Evolutionary conservation across 2,888 invertebrate species (phyloP).

Genomic region (Aspidiotus destructor): DNA sequence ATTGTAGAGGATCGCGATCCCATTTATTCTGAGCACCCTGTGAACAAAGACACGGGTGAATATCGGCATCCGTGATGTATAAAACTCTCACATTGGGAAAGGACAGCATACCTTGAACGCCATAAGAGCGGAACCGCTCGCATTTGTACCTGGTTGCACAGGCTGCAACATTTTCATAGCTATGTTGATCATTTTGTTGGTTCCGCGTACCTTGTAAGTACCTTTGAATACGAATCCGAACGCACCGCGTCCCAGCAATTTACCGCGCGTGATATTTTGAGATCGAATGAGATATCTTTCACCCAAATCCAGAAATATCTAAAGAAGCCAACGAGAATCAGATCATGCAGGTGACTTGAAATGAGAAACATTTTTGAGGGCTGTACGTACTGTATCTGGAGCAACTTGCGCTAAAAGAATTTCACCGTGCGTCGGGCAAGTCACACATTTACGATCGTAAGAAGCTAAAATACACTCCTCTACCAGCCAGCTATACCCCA

Average conservation of each 20-base stretch:
- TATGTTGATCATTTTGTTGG: conserved; percentile 54
- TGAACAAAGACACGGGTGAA: conserved; percentile 8
- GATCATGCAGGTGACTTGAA: conserved; percentile 10
- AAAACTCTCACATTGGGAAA: not conserved
- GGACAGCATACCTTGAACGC: conserved; percentile 46
- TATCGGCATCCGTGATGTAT: not conserved
- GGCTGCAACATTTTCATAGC: conserved; percentile 96
- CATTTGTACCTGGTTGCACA: conserved; percentile 69
- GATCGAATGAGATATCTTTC: conserved; percentile 69
- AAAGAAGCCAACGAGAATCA: not conserved
- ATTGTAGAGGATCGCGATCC: conserved; percentile 84
- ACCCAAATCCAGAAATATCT: conserved; percentile 80
- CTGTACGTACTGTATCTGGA: conserved; percentile 67
- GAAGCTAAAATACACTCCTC: conserved; percentile 84
- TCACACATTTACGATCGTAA: conserved; percentile 53
- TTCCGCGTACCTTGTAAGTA: conserved; percentile 50
- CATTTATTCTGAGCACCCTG: conserved; percentile 75
- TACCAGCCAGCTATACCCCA: conserved; percentile 72
- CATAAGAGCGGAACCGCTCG: conserved; percentile 53
- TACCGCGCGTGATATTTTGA: conserved; percentile 66
- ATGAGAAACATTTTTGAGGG: not conserved
- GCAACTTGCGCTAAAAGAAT: conserved; percentile 70
- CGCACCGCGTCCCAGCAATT: conserved; percentile 84
- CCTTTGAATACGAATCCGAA: conserved; percentile 94
- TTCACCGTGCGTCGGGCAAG: conserved; percentile 71